These are phyloP conservation scores for Menura novaehollandiae DNA, from an alignment of 2,113 vertebrate species.

Conservation along the genomic window DNA sequence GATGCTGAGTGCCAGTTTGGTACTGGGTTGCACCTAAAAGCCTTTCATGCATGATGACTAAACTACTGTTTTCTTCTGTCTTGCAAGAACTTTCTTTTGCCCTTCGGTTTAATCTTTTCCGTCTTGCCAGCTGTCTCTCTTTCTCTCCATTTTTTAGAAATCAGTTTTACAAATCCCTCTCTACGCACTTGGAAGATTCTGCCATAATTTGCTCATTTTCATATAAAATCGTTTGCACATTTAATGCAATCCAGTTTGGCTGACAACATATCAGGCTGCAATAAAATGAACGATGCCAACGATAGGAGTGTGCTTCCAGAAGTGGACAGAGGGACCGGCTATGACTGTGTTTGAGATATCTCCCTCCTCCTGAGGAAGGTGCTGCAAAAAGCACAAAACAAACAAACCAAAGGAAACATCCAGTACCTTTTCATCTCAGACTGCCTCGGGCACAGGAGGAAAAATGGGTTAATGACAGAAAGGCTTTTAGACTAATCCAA, in stretches of 20 bases:
- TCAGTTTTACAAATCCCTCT: neutral
- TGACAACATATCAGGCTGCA: neutral
- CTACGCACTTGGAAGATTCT: neutral
- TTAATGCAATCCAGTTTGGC: neutral
- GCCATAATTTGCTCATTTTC: neutral
- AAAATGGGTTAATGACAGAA: slow-evolving; percentile 21
- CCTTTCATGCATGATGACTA: neutral
- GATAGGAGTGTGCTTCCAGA: neutral
- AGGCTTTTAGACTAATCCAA: slow-evolving; percentile 28
- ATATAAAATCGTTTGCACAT: neutral
- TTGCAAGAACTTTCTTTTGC: neutral
- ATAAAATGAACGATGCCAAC: neutral
- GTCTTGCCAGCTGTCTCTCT: neutral
- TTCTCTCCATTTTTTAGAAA: neutral
- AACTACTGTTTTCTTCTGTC: neutral
- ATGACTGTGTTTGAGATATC: neutral
- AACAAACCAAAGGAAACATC: neutral
- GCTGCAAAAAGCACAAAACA: neutral
- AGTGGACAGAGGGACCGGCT: neutral
- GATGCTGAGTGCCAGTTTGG: neutral
- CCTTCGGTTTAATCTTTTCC: neutral
- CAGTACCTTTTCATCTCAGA: neutral
- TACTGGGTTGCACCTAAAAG: neutral
- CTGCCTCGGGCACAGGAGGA: neutral
- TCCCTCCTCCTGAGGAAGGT: neutral